Base-by-base conservation (phyloP, 2,113 vertebrate species). In the Peromyscus polionotus region DNA sequence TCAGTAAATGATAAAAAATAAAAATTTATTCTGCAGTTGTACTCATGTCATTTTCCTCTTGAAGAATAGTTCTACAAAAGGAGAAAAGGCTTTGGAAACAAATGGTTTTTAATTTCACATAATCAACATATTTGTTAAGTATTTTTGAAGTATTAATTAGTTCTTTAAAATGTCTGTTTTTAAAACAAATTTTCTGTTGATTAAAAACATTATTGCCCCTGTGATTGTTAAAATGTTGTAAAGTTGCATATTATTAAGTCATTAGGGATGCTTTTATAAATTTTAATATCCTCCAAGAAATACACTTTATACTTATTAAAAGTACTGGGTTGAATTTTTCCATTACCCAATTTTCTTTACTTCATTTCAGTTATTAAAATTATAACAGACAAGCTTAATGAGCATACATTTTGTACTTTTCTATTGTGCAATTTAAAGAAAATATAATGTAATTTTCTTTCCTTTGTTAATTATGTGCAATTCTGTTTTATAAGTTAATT, bases 271-370 rank as follows among this genome's bases (percentile, higher is more conserved):
- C 9, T 59, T 95, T 95, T 61, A 83, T 75, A 91, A 97, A 88
- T 94, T 94, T 67, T 80, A 81, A 33, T 54, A 95, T 88, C 61
- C n/a, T 16, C 61, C 42, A 31, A 96, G 57, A 96, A 97, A 90
- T 85, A 93, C 2, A 85, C 61, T 85, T 94, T 80, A 57, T 87
- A 91, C 54, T 97, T 96, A 94, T 70, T 97, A 83, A 92, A 97
- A 77, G 1, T 73, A 61, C 48, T 90, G 63, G 24, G 70, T 96
- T 85, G 75, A 92, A 88, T 92, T 84, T 97, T 73, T 45, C 17
- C 91, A 7, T 92, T 80, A 68, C 2, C 93, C 28, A 59, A 5
- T 73, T 91, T 87, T 48, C 72, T 94, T 84, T 70, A 95, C 57
- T 95, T 94, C 31, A 80, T 95, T 96, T 91, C 39, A 89, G 7